Conservation (phyloP, 2,113 vertebrate species). For the Cinclus cinclus region DNA sequence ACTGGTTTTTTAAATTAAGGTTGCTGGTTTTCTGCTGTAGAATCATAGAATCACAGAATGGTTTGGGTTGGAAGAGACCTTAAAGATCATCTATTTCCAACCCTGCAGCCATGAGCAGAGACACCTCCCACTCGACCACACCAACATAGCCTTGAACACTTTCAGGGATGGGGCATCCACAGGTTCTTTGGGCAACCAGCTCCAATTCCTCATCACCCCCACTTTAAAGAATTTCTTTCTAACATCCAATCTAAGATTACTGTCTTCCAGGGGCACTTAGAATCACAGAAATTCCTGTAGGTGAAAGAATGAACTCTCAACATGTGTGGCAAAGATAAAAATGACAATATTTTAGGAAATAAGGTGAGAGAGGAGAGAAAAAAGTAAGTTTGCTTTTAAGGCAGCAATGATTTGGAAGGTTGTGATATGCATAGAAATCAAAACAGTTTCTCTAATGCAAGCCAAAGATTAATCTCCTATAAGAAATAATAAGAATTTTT, state of each 20-base stretch:
- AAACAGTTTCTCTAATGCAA: not conserved
- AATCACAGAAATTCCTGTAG: not conserved
- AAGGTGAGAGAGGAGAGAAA: not conserved
- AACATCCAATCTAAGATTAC: not conserved
- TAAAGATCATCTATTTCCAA: not conserved
- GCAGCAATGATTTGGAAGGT: not conserved
- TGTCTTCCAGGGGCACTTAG: not conserved
- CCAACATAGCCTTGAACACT: not conserved
- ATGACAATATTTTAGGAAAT: not conserved
- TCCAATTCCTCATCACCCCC: not conserved
- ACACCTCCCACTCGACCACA: not conserved
- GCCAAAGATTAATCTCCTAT: not conserved
- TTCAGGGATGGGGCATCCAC: not conserved
- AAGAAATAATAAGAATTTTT: not conserved
- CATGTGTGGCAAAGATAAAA: not conserved
- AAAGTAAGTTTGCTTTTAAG: not conserved
- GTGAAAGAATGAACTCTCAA: not conserved
- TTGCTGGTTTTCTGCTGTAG: not conserved
- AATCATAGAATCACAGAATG: not conserved
- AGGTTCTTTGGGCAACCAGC: not conserved
- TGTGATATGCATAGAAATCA: accelerated
- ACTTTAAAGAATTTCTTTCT: not conserved
- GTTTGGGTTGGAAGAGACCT: not conserved
- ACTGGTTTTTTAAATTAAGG: not conserved
- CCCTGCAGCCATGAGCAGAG: accelerated